Percentiles rank a stretch among this genome's conserved stretches.
phyloP scores from a whole-genome alignment of 2,888 invertebrate species.

The Heliothis peltigera region DNA sequence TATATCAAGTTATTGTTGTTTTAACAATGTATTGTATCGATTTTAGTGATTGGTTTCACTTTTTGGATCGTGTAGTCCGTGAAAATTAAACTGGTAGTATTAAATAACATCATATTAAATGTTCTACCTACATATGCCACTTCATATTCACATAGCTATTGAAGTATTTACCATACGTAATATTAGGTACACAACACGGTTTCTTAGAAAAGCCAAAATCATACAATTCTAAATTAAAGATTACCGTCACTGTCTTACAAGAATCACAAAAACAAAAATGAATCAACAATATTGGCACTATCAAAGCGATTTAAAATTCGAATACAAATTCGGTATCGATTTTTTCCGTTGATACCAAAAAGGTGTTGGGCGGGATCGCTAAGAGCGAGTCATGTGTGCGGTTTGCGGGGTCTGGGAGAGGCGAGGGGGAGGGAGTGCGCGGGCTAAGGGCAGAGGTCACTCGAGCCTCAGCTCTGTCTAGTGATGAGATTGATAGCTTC shows the following conservation, averaged over 20 bases:
- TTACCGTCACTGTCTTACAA: slow-evolving; percentile 31
- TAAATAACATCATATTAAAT: slow-evolving; percentile 16
- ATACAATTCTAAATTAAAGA: background rate
- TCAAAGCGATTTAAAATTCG: slow-evolving; percentile 54
- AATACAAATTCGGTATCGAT: slow-evolving; percentile 75
- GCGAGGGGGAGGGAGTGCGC: slow-evolving; percentile 65
- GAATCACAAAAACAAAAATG: slow-evolving; percentile 41
- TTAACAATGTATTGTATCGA: slow-evolving; percentile 59
- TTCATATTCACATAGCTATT: too few species aligned
- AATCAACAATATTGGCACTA: slow-evolving; percentile 47
- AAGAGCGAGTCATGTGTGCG: slow-evolving; percentile 74
- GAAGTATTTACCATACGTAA: too few species aligned
- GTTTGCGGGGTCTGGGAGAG: slow-evolving; percentile 52
- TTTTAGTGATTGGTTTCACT: slow-evolving; percentile 48
- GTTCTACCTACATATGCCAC: slow-evolving; percentile 13
- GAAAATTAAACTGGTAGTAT: slow-evolving; percentile 43
- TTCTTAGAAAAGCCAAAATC: too few species aligned
- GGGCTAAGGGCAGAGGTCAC: slow-evolving; percentile 86
- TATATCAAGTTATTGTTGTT: slow-evolving; percentile 61
- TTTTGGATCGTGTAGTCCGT: slow-evolving; percentile 23
- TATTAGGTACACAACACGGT: too few species aligned
- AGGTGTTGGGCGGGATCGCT: slow-evolving; percentile 84
- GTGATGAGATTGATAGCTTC: slow-evolving; percentile 62
- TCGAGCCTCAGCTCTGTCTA: slow-evolving; percentile 69
- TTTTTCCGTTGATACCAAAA: slow-evolving; percentile 81